Conservation (phyloP, 2,797 vertebrate species). For the Acanthis flammea region DNA sequence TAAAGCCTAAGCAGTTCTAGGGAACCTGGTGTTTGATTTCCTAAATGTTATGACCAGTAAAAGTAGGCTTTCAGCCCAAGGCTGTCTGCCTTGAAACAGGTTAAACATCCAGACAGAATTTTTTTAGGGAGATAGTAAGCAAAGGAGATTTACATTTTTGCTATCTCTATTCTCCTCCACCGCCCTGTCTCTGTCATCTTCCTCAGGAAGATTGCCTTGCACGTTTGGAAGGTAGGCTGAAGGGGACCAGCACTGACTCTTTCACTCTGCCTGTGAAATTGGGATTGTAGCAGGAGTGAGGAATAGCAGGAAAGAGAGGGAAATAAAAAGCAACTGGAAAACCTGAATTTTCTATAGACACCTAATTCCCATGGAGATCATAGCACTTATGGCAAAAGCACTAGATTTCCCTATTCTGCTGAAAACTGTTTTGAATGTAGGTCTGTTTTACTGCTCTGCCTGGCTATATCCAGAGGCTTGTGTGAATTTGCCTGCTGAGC, state of each 20-base stretch:
- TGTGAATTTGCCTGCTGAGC: constrained; percentile 13
- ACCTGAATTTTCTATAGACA: neutral
- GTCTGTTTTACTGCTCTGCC: neutral
- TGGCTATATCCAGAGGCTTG: neutral
- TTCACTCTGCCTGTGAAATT: neutral
- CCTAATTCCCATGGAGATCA: neutral
- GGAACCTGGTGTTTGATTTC: neutral
- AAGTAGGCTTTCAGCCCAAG: neutral
- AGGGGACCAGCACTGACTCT: neutral
- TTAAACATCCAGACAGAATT: neutral
- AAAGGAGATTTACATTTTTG: neutral
- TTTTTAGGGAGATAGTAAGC: neutral
- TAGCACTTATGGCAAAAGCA: neutral
- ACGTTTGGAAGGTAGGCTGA: neutral
- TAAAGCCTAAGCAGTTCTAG: neutral
- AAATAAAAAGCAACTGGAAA: neutral
- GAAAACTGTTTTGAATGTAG: neutral
- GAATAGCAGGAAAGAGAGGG: neutral
- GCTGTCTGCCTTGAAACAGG: neutral
- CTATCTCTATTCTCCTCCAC: neutral
- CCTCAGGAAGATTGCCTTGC: neutral
- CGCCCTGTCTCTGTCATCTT: neutral
- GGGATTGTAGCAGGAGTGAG: neutral
- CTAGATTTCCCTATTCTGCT: neutral
- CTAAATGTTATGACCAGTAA: neutral